These are phyloP conservation scores for Heteractis magnifica DNA, from an alignment of 92 coral and sea anemone species.

Conservation along the genomic window DNA sequence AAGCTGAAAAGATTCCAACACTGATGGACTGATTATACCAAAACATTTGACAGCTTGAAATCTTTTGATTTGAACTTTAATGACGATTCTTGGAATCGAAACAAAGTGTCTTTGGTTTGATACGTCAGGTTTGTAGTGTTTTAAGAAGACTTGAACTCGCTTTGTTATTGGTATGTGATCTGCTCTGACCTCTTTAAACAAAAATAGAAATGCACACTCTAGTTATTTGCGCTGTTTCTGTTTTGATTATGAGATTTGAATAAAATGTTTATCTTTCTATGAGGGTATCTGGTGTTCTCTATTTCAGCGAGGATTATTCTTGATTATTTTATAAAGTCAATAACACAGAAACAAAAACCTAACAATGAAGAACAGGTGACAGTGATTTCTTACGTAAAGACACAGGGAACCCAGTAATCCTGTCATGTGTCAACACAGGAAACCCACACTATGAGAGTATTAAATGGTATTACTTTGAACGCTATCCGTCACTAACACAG, in stretches of 20 bases:
- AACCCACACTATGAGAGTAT: not conserved
- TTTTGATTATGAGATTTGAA: not conserved
- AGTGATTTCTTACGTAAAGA: not conserved
- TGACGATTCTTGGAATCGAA: not conserved
- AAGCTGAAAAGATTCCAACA: not conserved
- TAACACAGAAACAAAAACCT: not conserved
- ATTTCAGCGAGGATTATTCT: not conserved
- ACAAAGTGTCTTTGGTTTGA: not conserved
- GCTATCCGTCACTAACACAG: no score
- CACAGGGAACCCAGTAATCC: not conserved
- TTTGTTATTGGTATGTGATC: not conserved
- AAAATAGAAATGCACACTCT: no score
- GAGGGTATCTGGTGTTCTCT: not conserved
- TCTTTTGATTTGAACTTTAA: not conserved
- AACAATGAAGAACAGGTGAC: not conserved
- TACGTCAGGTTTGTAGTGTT: not conserved
- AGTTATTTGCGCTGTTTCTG: not conserved
- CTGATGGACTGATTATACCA: not conserved
- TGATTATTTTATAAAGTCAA: not conserved
- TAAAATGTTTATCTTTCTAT: not conserved
- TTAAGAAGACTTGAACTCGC: no score
- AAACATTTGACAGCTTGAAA: not conserved
- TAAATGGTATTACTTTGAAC: no score
- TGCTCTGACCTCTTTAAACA: not conserved
- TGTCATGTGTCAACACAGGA: not conserved